A percentile compares a stretch with the other conserved stretches of the same genome.
Conservation (phyloP, 2,113 vertebrate species). For the Dolichotis patagonum region DNA sequence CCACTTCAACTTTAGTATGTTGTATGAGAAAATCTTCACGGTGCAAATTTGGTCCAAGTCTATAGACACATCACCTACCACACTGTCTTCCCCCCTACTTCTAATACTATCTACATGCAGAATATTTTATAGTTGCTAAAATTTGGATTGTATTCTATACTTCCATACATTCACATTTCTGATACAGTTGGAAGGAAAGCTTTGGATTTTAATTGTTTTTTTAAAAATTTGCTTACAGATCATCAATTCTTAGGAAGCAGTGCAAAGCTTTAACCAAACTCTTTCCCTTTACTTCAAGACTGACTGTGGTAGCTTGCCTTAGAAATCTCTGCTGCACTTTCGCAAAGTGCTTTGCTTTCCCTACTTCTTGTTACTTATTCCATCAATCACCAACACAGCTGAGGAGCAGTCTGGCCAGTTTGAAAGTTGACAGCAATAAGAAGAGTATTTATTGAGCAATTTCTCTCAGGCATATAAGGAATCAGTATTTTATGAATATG, state of each 20-base stretch:
- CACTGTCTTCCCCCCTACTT: background rate
- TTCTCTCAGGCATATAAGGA: background rate
- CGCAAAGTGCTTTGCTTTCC: background rate
- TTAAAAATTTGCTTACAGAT: background rate
- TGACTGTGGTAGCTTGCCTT: background rate
- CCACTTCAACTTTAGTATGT: background rate
- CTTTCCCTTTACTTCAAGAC: background rate
- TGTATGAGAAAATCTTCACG: background rate
- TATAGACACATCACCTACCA: background rate
- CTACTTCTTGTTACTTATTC: background rate
- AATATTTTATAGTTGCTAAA: background rate
- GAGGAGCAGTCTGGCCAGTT: background rate
- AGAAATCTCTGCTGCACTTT: background rate
- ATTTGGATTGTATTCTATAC: background rate
- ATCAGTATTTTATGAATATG: background rate
- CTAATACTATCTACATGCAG: background rate
- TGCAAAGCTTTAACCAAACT: background rate
- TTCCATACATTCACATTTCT: background rate
- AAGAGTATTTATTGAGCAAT: background rate
- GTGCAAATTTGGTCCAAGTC: background rate
- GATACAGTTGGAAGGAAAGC: background rate
- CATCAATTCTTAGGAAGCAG: background rate
- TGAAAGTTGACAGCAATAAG: background rate
- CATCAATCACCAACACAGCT: background rate
- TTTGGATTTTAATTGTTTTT: background rate